These are phyloP conservation scores for Dromaius novaehollandiae DNA, from an alignment of 2,113 vertebrate species.

Conservation along the genomic window DNA sequence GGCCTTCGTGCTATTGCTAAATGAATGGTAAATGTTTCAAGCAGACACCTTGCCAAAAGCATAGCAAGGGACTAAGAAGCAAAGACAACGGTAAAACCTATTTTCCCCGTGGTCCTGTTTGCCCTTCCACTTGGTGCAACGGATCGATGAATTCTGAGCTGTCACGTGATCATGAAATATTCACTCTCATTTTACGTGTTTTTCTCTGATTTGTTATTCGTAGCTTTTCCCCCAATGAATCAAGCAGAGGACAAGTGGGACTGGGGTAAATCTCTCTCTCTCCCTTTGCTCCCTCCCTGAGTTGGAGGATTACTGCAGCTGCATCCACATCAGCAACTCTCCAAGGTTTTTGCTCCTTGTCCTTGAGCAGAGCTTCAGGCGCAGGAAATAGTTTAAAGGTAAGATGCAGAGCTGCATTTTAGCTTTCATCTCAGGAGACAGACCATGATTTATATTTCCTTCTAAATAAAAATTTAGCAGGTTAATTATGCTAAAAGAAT, in stretches of 20 bases:
- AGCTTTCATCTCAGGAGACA: not conserved
- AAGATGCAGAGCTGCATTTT: not conserved
- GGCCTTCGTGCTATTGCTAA: not conserved
- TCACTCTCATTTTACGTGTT: not conserved
- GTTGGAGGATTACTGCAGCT: rapidly evolving
- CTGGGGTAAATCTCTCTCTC: not conserved
- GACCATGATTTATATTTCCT: not conserved
- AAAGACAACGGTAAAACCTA: not conserved
- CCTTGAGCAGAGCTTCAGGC: not conserved
- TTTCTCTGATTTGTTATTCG: not conserved
- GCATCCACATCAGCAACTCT: not conserved
- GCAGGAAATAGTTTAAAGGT: not conserved
- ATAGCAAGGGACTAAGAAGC: not conserved
- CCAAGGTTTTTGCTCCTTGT: not conserved
- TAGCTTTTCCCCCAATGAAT: not conserved
- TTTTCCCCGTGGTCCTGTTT: rapidly evolving
- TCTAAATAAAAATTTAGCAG: not conserved
- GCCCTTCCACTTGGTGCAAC: not conserved
- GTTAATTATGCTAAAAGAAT: not conserved
- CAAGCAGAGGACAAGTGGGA: not conserved
- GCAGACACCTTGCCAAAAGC: not conserved
- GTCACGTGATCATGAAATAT: not conserved
- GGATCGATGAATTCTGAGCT: not conserved
- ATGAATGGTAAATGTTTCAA: not conserved
- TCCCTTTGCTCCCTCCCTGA: not conserved